These are phyloP conservation scores for Rattus rattus DNA, from an alignment of 2,113 vertebrate genomes.

Conservation along the genomic window DNA sequence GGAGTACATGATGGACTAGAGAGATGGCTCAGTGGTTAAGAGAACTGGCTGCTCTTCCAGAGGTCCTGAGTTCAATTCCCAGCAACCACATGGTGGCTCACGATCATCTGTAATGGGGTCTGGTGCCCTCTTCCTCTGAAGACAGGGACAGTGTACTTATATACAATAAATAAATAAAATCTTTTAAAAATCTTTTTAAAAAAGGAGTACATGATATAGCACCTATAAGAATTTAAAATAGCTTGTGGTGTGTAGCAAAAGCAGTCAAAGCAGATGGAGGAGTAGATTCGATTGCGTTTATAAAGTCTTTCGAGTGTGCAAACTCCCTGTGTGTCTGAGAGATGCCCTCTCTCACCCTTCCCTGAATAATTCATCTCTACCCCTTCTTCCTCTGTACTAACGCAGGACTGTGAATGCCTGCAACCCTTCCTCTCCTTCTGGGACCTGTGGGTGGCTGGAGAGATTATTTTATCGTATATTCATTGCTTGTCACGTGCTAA, in stretches of 20 bases:
- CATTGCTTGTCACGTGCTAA: neutral
- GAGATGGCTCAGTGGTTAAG: no score
- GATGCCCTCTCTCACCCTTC: rapidly evolving
- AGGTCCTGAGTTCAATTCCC: no score
- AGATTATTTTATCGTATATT: no score
- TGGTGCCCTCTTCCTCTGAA: no score
- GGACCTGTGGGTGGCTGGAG: neutral
- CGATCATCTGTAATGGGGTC: no score
- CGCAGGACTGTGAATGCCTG: neutral
- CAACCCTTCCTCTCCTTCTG: neutral
- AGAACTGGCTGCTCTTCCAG: no score
- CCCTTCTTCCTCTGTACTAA: neutral
- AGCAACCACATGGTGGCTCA: no score
- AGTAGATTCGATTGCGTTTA: neutral
- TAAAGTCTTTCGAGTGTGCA: neutral
- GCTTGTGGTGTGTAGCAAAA: neutral
- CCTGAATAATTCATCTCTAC: neutral
- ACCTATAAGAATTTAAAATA: neutral
- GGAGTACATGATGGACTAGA: neutral
- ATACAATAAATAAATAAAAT: no score
- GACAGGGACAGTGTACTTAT: no score
- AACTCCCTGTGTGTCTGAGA: neutral
- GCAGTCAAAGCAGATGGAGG: neutral
- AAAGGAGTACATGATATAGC: neutral
- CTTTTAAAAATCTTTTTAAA: no score